Evolutionary conservation across 1,140 invertebrate genomes (phyloP).

Genomic region (Sycobia sp.): DNA sequence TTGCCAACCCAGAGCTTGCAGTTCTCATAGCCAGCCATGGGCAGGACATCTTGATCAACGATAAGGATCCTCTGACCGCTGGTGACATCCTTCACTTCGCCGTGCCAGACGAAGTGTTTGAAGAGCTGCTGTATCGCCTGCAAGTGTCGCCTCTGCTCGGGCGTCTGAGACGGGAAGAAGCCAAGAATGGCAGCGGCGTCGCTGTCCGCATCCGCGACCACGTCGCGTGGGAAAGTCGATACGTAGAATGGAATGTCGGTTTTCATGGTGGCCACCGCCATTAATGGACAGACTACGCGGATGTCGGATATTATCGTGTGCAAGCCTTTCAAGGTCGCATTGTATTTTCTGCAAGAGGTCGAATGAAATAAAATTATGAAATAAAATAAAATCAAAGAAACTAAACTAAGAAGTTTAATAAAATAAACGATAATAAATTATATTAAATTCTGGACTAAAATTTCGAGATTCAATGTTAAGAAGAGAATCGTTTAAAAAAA

Average conservation of each 20-base stretch:
- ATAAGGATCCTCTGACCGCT: conserved; percentile 64
- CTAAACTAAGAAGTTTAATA: too few species aligned
- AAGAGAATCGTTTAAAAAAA: too few species aligned
- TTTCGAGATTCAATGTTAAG: too few species aligned
- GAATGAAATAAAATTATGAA: too few species aligned
- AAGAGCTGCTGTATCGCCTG: conserved; percentile 81
- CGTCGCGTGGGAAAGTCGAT: conserved; percentile 66
- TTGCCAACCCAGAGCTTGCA: conserved; percentile 78
- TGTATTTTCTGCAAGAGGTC: conserved; percentile 65
- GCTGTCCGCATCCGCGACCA: conserved; percentile 68
- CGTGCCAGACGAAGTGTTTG: conserved; percentile 79
- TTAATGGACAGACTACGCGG: conserved; percentile 77
- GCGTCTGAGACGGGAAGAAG: conserved; percentile 71
- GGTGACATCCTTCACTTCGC: conserved; percentile 66
- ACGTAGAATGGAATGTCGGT: conserved; percentile 74
- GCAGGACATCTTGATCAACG: conserved; percentile 71
- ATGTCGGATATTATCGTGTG: conserved; percentile 78
- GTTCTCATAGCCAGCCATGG: conserved; percentile 67
- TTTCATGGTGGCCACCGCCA: conserved; percentile 67
- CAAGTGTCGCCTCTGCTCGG: conserved; percentile 74
- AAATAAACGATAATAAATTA: too few species aligned
- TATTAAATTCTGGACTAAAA: too few species aligned
- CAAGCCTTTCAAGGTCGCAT: conserved; percentile 70
- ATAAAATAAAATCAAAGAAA: not conserved
- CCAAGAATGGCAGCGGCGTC: conserved; percentile 81